Evolutionary conservation across 92 coral and sea anemone genomes (phyloP).

Genomic region (Epizoanthus rinbou): DNA sequence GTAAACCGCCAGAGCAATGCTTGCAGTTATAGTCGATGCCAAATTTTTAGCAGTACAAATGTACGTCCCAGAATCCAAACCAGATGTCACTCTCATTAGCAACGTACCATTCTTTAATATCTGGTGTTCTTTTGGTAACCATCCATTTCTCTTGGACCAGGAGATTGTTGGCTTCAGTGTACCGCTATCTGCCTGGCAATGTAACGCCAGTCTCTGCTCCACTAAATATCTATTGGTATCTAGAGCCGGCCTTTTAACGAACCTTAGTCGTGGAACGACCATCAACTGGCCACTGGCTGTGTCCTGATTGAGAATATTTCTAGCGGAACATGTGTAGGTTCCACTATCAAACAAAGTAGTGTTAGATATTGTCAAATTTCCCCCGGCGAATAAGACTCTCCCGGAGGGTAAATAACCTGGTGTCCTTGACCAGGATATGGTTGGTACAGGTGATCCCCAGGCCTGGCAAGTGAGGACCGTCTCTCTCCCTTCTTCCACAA

Average conservation of each 20-base stretch:
- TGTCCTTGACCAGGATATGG: slow-evolving; percentile 52
- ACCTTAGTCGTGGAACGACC: slow-evolving; percentile 56
- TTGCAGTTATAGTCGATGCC: too few species aligned
- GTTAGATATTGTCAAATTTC: slow-evolving; percentile 40
- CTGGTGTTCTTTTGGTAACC: slow-evolving; percentile 40
- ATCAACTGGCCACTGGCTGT: slow-evolving; percentile 54
- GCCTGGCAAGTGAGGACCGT: slow-evolving; percentile 60
- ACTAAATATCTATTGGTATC: background rate
- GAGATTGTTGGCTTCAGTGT: slow-evolving; percentile 44
- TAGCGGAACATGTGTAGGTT: slow-evolving; percentile 59
- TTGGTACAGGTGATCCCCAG: slow-evolving; percentile 63
- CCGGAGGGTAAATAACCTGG: slow-evolving; percentile 34
- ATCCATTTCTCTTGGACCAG: slow-evolving; percentile 54
- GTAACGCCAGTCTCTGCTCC: slow-evolving; percentile 32
- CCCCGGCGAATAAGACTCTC: slow-evolving; percentile 15
- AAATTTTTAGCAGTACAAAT: too few species aligned
- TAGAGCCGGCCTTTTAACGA: slow-evolving; percentile 48
- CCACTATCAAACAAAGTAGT: slow-evolving; percentile 51
- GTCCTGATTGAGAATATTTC: slow-evolving; percentile 53
- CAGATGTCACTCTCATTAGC: slow-evolving; percentile 46
- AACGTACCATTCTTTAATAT: slow-evolving; percentile 58
- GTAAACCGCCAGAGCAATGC: background rate
- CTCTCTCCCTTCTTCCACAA: slow-evolving; percentile 47
- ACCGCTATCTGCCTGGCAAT: slow-evolving; percentile 57
- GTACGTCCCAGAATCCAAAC: slow-evolving; percentile 50